Percentiles rank a stretch among this genome's conserved stretches.
Conservation (phyloP, 2,113 vertebrate species). For the Myrmecobius fasciatus region DNA sequence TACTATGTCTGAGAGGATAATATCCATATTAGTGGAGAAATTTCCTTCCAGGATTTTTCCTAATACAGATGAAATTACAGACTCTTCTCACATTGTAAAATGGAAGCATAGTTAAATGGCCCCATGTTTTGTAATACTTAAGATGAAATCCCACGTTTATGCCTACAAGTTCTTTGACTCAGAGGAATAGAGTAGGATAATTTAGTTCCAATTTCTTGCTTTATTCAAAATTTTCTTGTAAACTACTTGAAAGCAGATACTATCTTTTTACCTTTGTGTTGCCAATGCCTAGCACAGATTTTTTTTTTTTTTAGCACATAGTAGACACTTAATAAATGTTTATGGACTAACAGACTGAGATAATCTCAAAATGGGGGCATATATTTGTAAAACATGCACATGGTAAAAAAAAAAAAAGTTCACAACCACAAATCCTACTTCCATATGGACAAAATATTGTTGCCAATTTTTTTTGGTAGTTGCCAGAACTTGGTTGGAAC, state of each 20-base stretch:
- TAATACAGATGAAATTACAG: neutral
- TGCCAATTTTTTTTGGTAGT: neutral
- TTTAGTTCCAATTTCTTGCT: neutral
- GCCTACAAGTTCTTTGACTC: neutral
- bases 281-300: neutral
- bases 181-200: neutral
- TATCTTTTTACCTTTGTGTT: neutral
- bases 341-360: neutral
- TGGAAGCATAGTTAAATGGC: neutral
- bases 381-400: neutral
- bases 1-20: neutral
- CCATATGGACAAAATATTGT: neutral
- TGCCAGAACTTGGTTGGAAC: neutral
- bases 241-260: neutral
- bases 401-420: neutral
- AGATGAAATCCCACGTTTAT: neutral
- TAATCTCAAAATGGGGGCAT: neutral
- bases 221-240: neutral
- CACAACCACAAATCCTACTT: neutral
- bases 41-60: neutral
- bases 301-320: neutral
- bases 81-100: neutral
- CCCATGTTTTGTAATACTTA: neutral
- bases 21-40: neutral
- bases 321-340: neutral